phyloP scores from a whole-genome alignment of 2,797 vertebrate genomes.

The Poecilia gillii region DNA sequence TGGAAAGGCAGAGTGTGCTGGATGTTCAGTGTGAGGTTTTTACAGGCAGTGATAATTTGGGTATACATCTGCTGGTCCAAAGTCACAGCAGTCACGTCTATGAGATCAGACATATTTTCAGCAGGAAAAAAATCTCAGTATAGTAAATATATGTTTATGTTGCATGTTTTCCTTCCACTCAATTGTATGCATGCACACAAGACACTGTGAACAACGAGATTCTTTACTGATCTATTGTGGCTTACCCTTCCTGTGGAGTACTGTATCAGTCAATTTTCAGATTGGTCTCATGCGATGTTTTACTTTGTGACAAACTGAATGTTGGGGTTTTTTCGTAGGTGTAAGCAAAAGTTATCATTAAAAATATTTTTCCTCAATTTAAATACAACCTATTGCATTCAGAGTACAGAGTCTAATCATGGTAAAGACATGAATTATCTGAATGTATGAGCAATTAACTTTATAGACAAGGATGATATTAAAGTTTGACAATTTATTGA shows the following conservation, averaged over 20 bases:
- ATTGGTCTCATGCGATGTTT: not conserved
- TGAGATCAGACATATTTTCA: not conserved
- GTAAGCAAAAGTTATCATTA: too few relatives aligned
- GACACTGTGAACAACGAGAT: not conserved
- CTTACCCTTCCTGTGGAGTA: not conserved
- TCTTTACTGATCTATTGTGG: not conserved
- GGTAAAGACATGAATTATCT: not conserved
- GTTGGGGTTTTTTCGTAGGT: not conserved
- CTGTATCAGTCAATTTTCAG: not conserved
- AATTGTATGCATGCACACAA: not conserved
- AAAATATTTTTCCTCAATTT: not conserved
- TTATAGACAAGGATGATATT: not conserved
- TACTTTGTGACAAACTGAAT: not conserved
- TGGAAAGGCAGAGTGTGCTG: not conserved
- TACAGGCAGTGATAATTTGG: not conserved
- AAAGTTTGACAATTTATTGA: not conserved
- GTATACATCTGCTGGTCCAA: not conserved
- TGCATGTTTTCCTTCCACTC: not conserved
- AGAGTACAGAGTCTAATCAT: not conserved
- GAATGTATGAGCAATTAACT: not conserved
- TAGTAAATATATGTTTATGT: not conserved
- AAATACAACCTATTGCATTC: not conserved
- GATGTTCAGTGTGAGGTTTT: not conserved
- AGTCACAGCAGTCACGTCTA: not conserved
- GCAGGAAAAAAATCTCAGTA: not conserved